Evolutionary conservation across 2,113 vertebrate species (phyloP), one percentile per base, ranked within the genome.

Genomic region (Dascyllus trimaculatus): DNA sequence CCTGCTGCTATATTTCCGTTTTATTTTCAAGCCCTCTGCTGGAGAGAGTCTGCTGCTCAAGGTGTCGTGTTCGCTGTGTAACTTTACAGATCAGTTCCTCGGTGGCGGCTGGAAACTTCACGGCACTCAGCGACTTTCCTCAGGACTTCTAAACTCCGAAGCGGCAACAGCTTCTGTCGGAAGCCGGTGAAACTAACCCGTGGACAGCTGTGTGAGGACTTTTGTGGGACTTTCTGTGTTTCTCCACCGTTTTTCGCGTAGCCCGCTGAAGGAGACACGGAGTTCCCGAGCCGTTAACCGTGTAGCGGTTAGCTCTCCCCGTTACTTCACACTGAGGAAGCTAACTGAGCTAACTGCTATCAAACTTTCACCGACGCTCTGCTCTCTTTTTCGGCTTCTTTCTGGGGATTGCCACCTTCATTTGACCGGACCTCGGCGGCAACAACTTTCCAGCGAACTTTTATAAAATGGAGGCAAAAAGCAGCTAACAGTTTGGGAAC

Each of bases 401-500:
- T 21, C 48, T 17, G 59, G 18, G 13, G 13, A 10, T 25, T 17
- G 22, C 6, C 4, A 17, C 9, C 13, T n/a, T 14, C 5, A 45
- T 65, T n/a, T 35, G 18, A 40, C 25, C 25, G 35, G 24, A 43
- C 15, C 51, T 22, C 24, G 2, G 38, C 10, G 24, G 10, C 6
- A 15, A 26, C 35, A 29, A 22, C 9, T n/a, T 66, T 35, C 26
- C 48, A 11, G 17, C 11, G 4, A 40, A 17, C 6, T 24, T 22
- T 2, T 2, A 19, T 10, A 35, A 61, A n/a, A 75, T 69, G 78
- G 51, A 58, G 32, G 5, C 22, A n/a, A 63, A 14, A 8, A 25
- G 49, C 64, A 81, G 71, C 22, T 81, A 81, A 40, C 71, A 19
- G 61, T 38, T 19, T 1, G 65, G 65, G 22, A 60, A 25, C 25